Base-by-base conservation (phyloP, 2,888 invertebrate species). In the Selenia dentaria region DNA sequence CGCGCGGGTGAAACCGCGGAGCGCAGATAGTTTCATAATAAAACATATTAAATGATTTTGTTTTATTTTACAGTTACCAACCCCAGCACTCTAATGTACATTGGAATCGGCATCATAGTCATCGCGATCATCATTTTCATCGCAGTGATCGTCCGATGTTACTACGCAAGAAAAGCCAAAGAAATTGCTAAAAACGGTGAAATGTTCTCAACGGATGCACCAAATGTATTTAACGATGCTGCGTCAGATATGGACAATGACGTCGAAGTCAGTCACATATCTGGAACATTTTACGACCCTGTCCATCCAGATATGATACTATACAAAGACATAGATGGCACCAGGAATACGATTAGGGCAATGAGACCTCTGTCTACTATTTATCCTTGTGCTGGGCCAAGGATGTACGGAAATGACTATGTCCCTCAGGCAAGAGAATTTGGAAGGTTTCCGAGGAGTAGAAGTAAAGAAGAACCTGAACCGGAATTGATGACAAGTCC, bases 241-340 rank as follows among this genome's bases (percentile, higher is more conserved):
- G 73, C 77, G 9, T 89, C 90, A 18, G 90, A 90, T 49, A 75
- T 89, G 8, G 90, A 90, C 43, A 87, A 87, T 33, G 90, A 90
- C 37, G 77, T 76, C 3, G 88, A 87, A 13, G 75, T 90, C 0
- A 82, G 83, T 51, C 90, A 89, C 43, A 87, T 90, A 46, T 90
- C 89, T 55, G 90, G 89, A 57, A 83, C 83, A 0, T 90, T 89
- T 66, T 85, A 87, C 45, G 90, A 90, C 52, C 86, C 87, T 1
- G 64, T 78, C 0, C 89, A 90, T 61, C 90, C 90, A 29, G 90
- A 90, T 41, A 88, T 89, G 89, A 88, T 89, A 26, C 57, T 89
- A 0, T 90, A 88, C 35, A 83, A 81, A 63, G 87, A 88, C 50
- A 64, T 76, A 8, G 80, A 81, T 22, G 84, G 81, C 0, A 73